Evolutionary conservation across 2,797 vertebrate species (phyloP).

Genomic region (Typhlichthys subterraneus): DNA sequence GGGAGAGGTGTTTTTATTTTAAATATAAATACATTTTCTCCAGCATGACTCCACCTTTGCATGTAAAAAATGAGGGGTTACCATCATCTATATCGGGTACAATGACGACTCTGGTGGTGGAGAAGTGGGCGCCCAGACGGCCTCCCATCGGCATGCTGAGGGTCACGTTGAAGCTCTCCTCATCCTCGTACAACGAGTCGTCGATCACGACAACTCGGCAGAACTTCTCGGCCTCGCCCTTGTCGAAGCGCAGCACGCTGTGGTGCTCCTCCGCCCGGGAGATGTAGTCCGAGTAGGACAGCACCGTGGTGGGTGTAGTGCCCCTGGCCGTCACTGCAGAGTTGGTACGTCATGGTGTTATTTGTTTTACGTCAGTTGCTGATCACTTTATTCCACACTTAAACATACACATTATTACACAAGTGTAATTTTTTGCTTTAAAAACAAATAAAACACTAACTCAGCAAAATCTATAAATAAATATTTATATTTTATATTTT

Average conservation of each 20-base stretch:
- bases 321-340: slow-evolving; percentile 80
- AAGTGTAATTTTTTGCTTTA: no score
- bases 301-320: slow-evolving; percentile 86
- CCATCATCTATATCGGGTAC: slow-evolving; percentile 89
- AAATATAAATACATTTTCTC: no score
- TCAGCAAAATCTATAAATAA: no score
- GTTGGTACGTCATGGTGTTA: background rate
- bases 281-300: slow-evolving; percentile 97
- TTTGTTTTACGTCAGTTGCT: no score
- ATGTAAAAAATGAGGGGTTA: slow-evolving; percentile 64
- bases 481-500: no score
- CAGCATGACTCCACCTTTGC: background rate
- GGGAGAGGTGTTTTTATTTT: no score
- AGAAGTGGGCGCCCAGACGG: slow-evolving; percentile 81
- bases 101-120: slow-evolving; percentile 82
- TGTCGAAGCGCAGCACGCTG: slow-evolving; percentile 90
- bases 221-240: slow-evolving; percentile 83
- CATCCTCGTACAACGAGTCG: slow-evolving; percentile 90
- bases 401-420: no score
- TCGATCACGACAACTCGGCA: slow-evolving; percentile 91
- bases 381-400: no score
- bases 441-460: no score
- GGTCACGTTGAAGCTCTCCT: slow-evolving; percentile 89
- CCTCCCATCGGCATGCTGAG: slow-evolving; percentile 94
- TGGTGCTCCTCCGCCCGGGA: slow-evolving; percentile 90